phyloP scores from a whole-genome alignment of 2,113 vertebrate genomes.

The Cyanoderma ruficeps region DNA sequence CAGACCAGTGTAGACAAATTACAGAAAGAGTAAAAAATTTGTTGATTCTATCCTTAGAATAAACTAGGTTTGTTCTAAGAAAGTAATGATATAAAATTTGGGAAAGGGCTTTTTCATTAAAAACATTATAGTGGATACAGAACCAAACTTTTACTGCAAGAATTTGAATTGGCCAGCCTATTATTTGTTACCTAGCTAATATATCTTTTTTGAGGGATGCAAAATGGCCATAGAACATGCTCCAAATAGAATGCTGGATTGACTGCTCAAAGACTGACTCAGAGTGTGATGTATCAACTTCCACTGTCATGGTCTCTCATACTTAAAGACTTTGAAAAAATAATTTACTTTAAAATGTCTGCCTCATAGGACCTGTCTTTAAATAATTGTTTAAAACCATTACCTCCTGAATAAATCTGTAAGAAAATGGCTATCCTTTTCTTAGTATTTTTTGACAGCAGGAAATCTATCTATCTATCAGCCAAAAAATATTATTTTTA shows the following conservation, averaged over 20 bases:
- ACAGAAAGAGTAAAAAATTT: background rate
- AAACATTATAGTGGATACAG: background rate
- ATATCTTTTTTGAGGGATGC: background rate
- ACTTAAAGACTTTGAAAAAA: constrained; percentile 4
- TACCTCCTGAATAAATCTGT: background rate
- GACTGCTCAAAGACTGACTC: background rate
- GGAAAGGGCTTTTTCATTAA: background rate
- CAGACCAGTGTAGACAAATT: background rate
- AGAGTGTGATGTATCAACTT: background rate
- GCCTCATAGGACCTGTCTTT: background rate
- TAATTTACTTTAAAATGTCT: constrained; percentile 14
- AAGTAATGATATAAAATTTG: background rate
- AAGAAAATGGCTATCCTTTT: background rate
- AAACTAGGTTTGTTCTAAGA: background rate
- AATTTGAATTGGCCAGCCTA: background rate
- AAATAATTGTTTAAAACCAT: constrained; percentile 20
- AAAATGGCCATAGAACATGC: background rate
- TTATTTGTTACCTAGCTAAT: background rate
- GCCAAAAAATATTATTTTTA: background rate
- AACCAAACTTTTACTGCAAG: background rate
- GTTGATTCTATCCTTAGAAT: background rate
- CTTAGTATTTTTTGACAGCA: background rate
- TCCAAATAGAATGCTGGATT: background rate
- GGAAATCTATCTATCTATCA: background rate
- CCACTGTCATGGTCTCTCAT: background rate